Evolutionary conservation across 1,140 invertebrate genomes (phyloP), one percentile per base, ranked within the genome.

Genomic region (Mercenaria mercenaria): DNA sequence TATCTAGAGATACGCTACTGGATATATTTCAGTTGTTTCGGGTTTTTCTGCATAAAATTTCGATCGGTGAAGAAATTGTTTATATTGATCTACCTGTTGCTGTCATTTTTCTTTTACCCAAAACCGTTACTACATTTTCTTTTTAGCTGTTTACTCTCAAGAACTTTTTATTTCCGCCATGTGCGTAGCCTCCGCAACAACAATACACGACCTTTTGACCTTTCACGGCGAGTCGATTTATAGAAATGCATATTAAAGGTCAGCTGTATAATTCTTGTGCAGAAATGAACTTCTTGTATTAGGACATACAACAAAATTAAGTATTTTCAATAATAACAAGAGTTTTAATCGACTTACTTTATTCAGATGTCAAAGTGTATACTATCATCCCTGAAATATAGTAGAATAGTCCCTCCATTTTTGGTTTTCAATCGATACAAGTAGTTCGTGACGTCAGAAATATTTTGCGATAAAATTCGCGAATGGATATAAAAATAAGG

Each of bases 391-490:
- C 29, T 64, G 23, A 15, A 32, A 56, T 2, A 50, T 1, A 89
- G 39, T 89, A 56, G 77, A 74, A 26, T 29, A 39, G 52, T 67
- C 85, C 87, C 59, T 89, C 77, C 79, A 81, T 56, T 89, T 89
- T 81, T 67, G 87, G 87, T 79, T 69, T n/a, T 64, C 67, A 82
- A 85, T 85, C 82, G 56, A 85, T 85, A 89, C 39, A 89, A 69
- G 67, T 69, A 72, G 79, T 89, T 59, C 64, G 87, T 74, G 77
- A 81, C 77, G 76, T 80, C 61, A 89, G 61, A 81, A 80, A 80
- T 79, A 79, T 61, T 79, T 80, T 67, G 23, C 77, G n/a, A 47
- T 72, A 72, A 1, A 69, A 29, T 41, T 41, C 13, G 64, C 50
- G 82, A 34, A 85, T 47, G 39, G 50, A 79, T 79, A 79, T 64